Conservation (phyloP, 92 coral and sea anemone species). For the Desmophyllum pertusum region DNA sequence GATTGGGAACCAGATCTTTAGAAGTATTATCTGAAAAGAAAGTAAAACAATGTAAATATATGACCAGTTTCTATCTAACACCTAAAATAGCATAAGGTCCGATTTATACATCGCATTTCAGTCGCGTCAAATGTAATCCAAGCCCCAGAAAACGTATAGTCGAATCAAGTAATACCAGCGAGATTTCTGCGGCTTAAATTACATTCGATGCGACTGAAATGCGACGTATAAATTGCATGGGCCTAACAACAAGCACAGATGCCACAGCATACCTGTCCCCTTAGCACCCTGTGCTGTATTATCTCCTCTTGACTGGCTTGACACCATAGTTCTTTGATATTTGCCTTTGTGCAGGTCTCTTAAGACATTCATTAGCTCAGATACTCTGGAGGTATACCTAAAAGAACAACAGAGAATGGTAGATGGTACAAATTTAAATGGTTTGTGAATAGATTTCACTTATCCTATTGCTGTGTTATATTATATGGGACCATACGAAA, state of each 20-base stretch:
- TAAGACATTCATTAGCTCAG: slow-evolving; percentile 83
- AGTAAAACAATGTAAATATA: neutral
- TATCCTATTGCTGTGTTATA: no score
- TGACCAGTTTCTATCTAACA: neutral
- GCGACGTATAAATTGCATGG: no score
- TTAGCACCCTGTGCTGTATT: slow-evolving; percentile 33
- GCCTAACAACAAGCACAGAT: no score
- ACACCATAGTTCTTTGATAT: slow-evolving; percentile 88
- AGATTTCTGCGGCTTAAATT: no score
- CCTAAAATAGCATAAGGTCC: neutral
- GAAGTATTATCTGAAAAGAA: slow-evolving; percentile 57
- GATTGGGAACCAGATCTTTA: slow-evolving; percentile 54
- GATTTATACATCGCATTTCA: neutral
- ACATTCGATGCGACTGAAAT: no score
- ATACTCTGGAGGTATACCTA: slow-evolving; percentile 94
- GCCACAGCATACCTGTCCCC: no score
- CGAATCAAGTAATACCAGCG: no score
- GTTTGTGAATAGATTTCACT: no score
- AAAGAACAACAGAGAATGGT: neutral
- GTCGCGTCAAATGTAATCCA: no score
- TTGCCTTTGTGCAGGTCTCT: slow-evolving; percentile 86
- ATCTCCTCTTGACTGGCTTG: slow-evolving; percentile 54
- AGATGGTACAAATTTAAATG: neutral
- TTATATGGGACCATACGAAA: no score
- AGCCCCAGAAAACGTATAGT: no score